These are phyloP conservation scores for Phytoseiulus persimilis DNA, from an alignment of 2,888 invertebrate species.

Conservation along the genomic window DNA sequence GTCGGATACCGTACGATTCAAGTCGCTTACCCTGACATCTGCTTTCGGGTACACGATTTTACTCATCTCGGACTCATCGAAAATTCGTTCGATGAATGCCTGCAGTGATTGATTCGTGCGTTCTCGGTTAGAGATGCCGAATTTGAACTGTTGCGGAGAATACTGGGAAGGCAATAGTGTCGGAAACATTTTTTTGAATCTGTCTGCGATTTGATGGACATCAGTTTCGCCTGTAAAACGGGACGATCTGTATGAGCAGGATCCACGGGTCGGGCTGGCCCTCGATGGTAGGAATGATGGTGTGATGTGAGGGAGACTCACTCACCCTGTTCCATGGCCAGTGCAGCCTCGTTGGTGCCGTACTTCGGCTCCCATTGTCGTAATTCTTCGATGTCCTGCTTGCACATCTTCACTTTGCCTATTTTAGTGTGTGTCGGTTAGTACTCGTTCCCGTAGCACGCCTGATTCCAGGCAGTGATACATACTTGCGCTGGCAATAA, in stretches of 20 bases:
- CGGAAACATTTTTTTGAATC: constrained; percentile 37
- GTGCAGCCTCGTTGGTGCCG: background rate
- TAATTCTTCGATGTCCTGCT: constrained; percentile 16
- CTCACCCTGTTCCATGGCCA: constrained; percentile 19
- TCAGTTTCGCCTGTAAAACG: background rate
- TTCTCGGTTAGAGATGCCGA: background rate
- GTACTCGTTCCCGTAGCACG: no score
- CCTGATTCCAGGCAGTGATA: no score
- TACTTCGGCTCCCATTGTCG: constrained; percentile 8
- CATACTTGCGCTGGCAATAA: no score
- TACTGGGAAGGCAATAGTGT: background rate
- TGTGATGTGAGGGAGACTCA: background rate
- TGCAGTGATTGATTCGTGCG: constrained; percentile 27
- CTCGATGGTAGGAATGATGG: no score
- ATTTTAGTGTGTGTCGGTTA: background rate
- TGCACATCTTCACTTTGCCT: constrained; percentile 7
- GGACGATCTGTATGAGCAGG: no score
- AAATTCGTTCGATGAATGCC: constrained; percentile 13
- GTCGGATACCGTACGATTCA: background rate
- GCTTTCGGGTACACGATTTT: background rate
- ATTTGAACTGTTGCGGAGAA: constrained; percentile 7
- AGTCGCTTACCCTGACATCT: background rate
- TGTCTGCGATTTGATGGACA: constrained; percentile 6
- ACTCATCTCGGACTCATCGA: background rate
- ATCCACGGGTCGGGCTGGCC: no score